Conservation (phyloP, 1,140 invertebrate species). For the Daktulosphaira vitifoliae region DNA sequence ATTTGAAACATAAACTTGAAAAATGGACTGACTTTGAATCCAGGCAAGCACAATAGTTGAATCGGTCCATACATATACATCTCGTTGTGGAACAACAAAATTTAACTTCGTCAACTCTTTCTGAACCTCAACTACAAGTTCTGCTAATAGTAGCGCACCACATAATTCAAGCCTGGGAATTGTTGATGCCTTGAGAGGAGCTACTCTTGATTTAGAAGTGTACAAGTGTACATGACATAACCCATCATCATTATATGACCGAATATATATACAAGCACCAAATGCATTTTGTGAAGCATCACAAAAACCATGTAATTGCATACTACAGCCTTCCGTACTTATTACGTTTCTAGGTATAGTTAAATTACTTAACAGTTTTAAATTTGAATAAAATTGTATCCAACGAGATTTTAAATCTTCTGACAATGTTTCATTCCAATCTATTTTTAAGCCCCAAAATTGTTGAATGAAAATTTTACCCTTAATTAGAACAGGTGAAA, state of each 20-base stretch:
- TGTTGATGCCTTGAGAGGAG: constrained; percentile 41
- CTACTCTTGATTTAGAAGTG: constrained; percentile 41
- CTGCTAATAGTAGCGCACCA: constrained; percentile 40
- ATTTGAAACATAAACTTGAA: constrained; percentile 25
- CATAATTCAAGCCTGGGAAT: constrained; percentile 44
- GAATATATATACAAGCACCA: constrained; percentile 32
- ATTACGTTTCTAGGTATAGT: no score
- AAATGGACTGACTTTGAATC: background rate
- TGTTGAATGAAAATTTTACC: constrained; percentile 41
- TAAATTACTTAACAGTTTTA: no score
- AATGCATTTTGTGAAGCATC: constrained; percentile 27
- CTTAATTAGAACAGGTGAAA: constrained; percentile 37
- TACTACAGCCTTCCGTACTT: background rate
- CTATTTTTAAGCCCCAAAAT: constrained; percentile 35
- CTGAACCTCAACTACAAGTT: constrained; percentile 6
- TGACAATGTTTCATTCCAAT: constrained; percentile 38
- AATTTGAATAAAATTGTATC: background rate
- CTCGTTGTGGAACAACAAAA: background rate
- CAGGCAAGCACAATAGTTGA: background rate
- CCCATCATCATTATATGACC: background rate
- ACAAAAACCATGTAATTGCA: no score
- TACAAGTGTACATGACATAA: constrained; percentile 37
- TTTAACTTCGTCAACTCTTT: background rate
- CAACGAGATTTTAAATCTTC: constrained; percentile 5
- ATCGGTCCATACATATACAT: background rate